Evolutionary conservation across 2,888 invertebrate species (phyloP), one percentile per base, ranked within the genome.

Genomic region (Drosophila neotestacea): DNA sequence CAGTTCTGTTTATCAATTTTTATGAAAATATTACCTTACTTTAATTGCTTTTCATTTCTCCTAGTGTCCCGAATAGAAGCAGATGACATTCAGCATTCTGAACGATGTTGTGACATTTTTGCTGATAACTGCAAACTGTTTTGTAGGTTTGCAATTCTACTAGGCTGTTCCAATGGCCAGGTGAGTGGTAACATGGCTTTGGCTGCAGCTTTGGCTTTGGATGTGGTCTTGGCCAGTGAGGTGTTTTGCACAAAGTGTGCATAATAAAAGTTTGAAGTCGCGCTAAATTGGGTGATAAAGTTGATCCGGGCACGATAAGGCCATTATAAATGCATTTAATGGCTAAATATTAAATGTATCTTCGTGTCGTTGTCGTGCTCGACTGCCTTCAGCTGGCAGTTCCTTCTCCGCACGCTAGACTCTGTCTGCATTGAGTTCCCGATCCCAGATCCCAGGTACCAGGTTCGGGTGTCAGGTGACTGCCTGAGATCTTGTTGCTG

Each of bases 261-360:
- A 77, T 76, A 81, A 79, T 86, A 84, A 79, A 79, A 79, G 80
- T 80, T 84, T 77, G 74, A 77, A 84, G 79, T 75, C 71, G 68
- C 73, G 56, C 71, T 78, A 81, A 86, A 82, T 81, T 86, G 77
- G 83, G 79, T 86, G 89, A 90, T 91, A 89, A 90, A 90, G 84
- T 83, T 88, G 90, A 91, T 91, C 74, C 79, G 78, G 62, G 77
- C 90, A 90, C 89, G 91, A 91, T 91, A 90, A 91, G 83, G 62
- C 77, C 85, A 91, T 90, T 90, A 86, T 88, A 90, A 88, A 90
- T 89, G 84, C 90, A 90, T 90, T 88, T 88, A 88, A 83, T 87
- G 82, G 84, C 71, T 80, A 85, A 85, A 83, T 84, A 86, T 81
- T 79, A 77, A 84, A 88, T 87, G 88, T 84, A 73, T 84, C 79